Percentiles rank a stretch among this genome's conserved stretches.
phyloP scores from a whole-genome alignment of 2,113 vertebrate genomes.

The Thunnus maccoyii region DNA sequence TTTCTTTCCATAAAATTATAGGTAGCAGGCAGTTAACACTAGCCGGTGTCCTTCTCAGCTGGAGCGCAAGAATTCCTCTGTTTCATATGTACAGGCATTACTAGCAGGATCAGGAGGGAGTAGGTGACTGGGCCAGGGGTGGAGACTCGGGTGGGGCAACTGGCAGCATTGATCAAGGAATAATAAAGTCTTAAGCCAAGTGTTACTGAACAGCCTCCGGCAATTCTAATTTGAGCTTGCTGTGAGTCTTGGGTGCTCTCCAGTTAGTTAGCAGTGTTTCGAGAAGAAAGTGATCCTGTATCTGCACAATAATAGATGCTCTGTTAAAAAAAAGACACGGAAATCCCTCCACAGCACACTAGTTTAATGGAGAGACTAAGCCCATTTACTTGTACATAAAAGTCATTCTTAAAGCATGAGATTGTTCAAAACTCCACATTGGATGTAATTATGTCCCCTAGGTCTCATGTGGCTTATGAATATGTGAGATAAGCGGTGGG shows the following conservation, averaged over 20 bases:
- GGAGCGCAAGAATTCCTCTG: conserved; percentile 70
- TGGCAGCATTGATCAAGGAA: conserved; percentile 62
- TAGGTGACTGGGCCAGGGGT: conserved; percentile 44
- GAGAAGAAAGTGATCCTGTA: conserved; percentile 29
- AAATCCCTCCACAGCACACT: conserved; percentile 15
- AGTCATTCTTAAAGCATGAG: conserved; percentile 18
- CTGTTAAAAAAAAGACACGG: conserved; percentile 29
- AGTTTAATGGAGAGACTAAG: conserved; percentile 6
- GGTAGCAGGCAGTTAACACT: conserved; percentile 67
- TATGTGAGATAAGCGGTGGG: conserved; percentile 71
- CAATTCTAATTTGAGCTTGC: conserved; percentile 34
- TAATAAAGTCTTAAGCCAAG: conserved; percentile 68
- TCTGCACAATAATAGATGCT: conserved; percentile 41
- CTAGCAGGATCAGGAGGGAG: conserved; percentile 48
- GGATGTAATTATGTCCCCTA: conserved; percentile 52
- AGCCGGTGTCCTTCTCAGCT: conserved; percentile 54
- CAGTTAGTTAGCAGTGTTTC: conserved; percentile 28
- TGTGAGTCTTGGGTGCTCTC: conserved; percentile 49
- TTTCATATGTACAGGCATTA: conserved; percentile 77
- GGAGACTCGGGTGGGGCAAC: conserved; percentile 40
- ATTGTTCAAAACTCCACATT: conserved; percentile 24
- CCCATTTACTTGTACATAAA: conserved; percentile 42
- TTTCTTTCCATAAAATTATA: conserved; percentile 64
- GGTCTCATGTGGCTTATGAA: conserved; percentile 68
- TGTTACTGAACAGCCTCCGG: conserved; percentile 54